Evolutionary conservation across 2,888 invertebrate species (phyloP), one percentile per base, ranked within the genome.

Genomic region (Dasysyrphus albostriatus): DNA sequence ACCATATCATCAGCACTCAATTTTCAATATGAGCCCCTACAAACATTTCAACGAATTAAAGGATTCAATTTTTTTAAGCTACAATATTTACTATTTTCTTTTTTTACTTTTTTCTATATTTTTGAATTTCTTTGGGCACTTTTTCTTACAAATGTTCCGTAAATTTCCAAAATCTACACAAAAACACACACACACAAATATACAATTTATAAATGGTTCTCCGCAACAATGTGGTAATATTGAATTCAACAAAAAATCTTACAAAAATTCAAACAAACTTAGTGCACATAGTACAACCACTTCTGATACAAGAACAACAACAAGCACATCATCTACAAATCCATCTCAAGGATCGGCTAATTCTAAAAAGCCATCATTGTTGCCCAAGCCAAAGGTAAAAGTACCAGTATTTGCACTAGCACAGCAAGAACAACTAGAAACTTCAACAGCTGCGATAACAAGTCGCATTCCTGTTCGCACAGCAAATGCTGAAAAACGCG

Each of bases 391-490:
- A 89, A 92, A 92, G 90, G 90, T 92, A 42, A 88, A 84, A 69
- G 56, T 88, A 58, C 90, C 92, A 70, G 91, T 89, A 76, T 88
- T 74, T 78, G 74, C 70, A 65, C 72, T 65, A 44, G 74, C 29
- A 9, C 72, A 72, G 24, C 54, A 75, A n/a, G 58, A 37, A 9
- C 72, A 72, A 34, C 54, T 78, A n/a, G 58, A 44, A 10, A 74
- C 81, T n/a, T 78, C 89, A 59, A 58, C 82, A 74, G 47, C 88
- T 51, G 67, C 90, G 56, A 84, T 89, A 14, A 83, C 90, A 77
- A 93, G 92, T 89, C 92, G 92, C 74, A 93, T 93, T 88, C 93
- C 93, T 39, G 90, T 93, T 78, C 92, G 93, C 82, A 92, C 92
- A 37, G 90, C 91, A 44, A 92, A 92, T 74, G 91, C 91, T 67